Evolutionary conservation across 2,797 vertebrate species (phyloP), one percentile per base, ranked within the genome.

Genomic region (Pelochelys cantorii): DNA sequence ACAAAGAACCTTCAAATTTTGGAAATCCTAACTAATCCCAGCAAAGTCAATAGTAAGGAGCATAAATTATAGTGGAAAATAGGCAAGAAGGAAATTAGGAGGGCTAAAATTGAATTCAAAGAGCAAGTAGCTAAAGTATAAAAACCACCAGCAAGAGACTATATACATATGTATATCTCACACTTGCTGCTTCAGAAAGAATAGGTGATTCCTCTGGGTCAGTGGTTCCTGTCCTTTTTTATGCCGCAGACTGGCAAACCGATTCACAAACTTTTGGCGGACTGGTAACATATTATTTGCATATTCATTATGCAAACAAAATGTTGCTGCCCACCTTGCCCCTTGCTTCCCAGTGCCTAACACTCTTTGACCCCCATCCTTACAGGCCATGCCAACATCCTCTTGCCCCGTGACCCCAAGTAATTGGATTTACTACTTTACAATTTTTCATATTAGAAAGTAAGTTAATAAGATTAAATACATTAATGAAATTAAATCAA

Each of bases 381-480:
- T 42, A 42, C 42, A 42, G 42, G 42, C 42, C 42, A 42, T 42
- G 42, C 42, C 42, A 42, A 42, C 42, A 42, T 42, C 42, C 42
- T 42, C 42, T 42, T 42, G 42, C 42, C 42, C 42, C 5, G 42
- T 42, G 42, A 42, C 42, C 42, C 42, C 42, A 95, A 97, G 94
- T 97, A 97, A 97, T 95, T 97, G 94, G 96, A 88, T 98, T 97
- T 98, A 92, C 94, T 89, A 86, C 95, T 90, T 95, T 94, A 75
- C 7, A 82, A 52, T 81, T 94, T 97, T 97, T 97, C 85, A 83
- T 95, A 93, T 90, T 95, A 34, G 89, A 87, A n/a, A 93, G 79
- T 5, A 62, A 92, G 83, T 95, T 96, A 78, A 93, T 94, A 95
- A 93, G 90, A 87, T 11, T 37, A 65, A n/a, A n/a, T n/a, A n/a